Conservation (phyloP, 2,797 vertebrate genomes). For the Pangasius mekongensis region DNA sequence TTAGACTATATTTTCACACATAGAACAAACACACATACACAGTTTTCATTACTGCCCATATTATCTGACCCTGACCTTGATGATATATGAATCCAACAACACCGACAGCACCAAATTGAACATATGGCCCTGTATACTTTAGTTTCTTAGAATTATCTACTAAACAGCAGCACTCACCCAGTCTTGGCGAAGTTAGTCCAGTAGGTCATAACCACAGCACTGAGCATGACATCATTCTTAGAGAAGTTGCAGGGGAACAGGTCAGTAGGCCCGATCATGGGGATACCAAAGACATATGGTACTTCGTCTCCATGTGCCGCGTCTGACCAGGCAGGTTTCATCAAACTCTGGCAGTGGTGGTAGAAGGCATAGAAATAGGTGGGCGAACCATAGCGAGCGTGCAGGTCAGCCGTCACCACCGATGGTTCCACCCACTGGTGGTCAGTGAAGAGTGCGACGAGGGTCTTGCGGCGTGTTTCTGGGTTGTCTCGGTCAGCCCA, state of each 20-base stretch:
- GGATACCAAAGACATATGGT: slow-evolving; percentile 96
- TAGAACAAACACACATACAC: slow-evolving; percentile 46
- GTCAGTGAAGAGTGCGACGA: slow-evolving; percentile 97
- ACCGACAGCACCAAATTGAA: not conserved
- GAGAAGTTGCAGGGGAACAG: slow-evolving; percentile 99
- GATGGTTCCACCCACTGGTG: slow-evolving; percentile 99
- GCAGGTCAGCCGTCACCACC: slow-evolving; percentile 94
- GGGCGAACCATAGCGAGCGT: slow-evolving; percentile 94
- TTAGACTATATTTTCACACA: slow-evolving; percentile 60
- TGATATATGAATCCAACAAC: not conserved
- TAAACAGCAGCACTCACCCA: slow-evolving; percentile 80
- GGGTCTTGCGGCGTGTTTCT: slow-evolving; percentile 93
- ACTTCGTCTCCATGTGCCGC: slow-evolving; percentile 97
- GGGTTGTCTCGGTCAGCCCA: slow-evolving; percentile 98
- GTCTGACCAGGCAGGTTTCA: slow-evolving; percentile 98
- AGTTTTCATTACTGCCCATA: not conserved
- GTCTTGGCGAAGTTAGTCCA: slow-evolving; percentile 99
- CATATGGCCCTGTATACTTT: not conserved
- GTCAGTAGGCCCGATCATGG: slow-evolving; percentile 97
- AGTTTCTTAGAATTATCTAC: not conserved
- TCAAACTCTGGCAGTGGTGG: slow-evolving; percentile 99
- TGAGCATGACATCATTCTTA: slow-evolving; percentile 98
- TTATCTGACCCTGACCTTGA: not conserved
- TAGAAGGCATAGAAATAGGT: slow-evolving; percentile 99
- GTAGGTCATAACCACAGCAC: slow-evolving; percentile 98